A percentile compares a stretch with the other conserved stretches of the same genome.
phyloP scores from a whole-genome alignment of 2,888 invertebrate genomes.

The Rhamphomyia laevipes region DNA sequence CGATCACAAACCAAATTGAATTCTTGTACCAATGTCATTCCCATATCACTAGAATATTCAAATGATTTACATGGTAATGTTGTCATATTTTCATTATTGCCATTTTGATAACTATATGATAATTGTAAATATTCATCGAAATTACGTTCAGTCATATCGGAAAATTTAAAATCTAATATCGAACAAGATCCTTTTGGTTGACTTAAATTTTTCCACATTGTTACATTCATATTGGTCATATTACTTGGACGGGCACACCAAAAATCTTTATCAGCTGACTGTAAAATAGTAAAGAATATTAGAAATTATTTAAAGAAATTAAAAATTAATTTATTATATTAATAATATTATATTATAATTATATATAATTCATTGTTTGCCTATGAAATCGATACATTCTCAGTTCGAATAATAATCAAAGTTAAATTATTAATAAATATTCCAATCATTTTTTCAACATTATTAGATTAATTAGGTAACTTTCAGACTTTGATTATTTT shows the following conservation, averaged over 20 bases:
- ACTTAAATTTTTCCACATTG: constrained; percentile 43
- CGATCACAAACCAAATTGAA: constrained; percentile 48
- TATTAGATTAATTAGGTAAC: too few species aligned
- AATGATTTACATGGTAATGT: constrained; percentile 30
- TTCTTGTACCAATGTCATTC: constrained; percentile 45
- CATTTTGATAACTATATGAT: not conserved
- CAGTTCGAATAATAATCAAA: too few species aligned
- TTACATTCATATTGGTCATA: constrained; percentile 31
- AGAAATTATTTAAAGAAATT: too few species aligned
- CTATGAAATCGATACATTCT: too few species aligned
- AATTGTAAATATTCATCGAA: constrained; percentile 11
- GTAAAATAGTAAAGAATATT: constrained; percentile 20
- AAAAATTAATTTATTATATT: too few species aligned
- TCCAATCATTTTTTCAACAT: too few species aligned
- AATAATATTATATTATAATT: too few species aligned
- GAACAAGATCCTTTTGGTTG: constrained; percentile 40
- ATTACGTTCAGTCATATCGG: constrained; percentile 2
- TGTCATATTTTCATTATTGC: constrained; percentile 17
- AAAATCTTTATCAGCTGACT: constrained; percentile 40
- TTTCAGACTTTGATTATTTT: too few species aligned
- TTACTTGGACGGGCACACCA: constrained; percentile 45
- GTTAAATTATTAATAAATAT: too few species aligned
- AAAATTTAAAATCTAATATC: constrained; percentile 29
- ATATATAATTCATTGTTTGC: too few species aligned
- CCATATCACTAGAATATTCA: constrained; percentile 32